These are phyloP conservation scores for Callithrix jacchus DNA, from an alignment of 2,113 vertebrate genomes.

Conservation along the genomic window DNA sequence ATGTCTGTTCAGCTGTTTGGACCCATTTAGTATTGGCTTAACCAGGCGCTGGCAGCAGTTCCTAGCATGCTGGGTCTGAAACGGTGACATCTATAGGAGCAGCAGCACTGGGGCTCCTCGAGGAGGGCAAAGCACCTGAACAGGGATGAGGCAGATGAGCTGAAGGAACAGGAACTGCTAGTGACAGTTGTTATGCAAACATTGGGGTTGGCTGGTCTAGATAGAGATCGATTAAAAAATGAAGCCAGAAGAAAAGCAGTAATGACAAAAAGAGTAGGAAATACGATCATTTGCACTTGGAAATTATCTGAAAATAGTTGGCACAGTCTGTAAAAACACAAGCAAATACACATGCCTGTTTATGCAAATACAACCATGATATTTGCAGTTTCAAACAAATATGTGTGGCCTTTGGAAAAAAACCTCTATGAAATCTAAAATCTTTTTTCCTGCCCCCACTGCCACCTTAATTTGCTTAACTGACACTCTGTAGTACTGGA, in stretches of 20 bases:
- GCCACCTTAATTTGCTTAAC: neutral
- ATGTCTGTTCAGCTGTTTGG: neutral
- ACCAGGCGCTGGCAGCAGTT: neutral
- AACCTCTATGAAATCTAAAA: neutral
- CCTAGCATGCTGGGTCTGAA: neutral
- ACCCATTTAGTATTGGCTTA: no score
- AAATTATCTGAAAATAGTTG: conserved; percentile 65
- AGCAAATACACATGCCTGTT: conserved; percentile 59
- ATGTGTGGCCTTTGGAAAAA: conserved; percentile 20
- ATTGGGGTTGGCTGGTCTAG: neutral
- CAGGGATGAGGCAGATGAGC: neutral
- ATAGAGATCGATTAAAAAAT: neutral
- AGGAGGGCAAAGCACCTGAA: neutral
- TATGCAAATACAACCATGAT: conserved; percentile 29
- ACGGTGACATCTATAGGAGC: accelerated
- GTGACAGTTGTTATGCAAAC: neutral
- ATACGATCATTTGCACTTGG: conserved; percentile 44
- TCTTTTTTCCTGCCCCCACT: neutral
- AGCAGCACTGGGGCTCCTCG: neutral
- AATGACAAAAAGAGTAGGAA: conserved; percentile 1
- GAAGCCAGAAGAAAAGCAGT: neutral
- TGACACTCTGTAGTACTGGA: neutral
- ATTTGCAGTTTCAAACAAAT: conserved; percentile 46
- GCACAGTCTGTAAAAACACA: conserved; percentile 43
- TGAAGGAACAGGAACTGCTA: neutral